These are phyloP conservation scores for Catalaphyllia jardinei DNA, from an alignment of 64 coral and sea anemone species.

Conservation along the genomic window DNA sequence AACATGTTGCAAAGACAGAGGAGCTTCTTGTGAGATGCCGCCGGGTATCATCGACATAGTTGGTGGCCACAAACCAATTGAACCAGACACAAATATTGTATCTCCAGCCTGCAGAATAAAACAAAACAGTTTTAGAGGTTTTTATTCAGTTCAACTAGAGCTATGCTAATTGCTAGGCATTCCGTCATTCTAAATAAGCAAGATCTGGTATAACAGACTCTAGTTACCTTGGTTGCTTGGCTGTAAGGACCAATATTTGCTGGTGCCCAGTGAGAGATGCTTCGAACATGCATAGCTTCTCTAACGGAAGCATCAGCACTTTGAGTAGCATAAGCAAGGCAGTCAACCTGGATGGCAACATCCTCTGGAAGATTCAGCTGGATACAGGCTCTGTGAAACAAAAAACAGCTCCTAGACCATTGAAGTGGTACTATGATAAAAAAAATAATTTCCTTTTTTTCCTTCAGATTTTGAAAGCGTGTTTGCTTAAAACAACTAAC, in stretches of 20 bases:
- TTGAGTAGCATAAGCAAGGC: conserved; percentile 51
- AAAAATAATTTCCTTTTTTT: too few species aligned
- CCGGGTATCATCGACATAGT: conserved; percentile 73
- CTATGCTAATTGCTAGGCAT: too few species aligned
- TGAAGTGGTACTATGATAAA: too few species aligned
- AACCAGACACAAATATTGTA: conserved; percentile 66
- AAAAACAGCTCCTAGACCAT: too few species aligned
- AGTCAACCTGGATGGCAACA: conserved; percentile 64
- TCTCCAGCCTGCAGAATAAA: conserved; percentile 27
- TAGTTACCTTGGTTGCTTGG: conserved; percentile 85
- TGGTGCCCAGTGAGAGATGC: conserved; percentile 89
- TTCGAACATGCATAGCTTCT: conserved; percentile 93
- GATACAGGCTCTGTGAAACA: conserved; percentile 60
- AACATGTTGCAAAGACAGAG: conserved; percentile 76
- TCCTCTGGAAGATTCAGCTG: conserved; percentile 63
- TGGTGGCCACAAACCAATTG: conserved; percentile 79
- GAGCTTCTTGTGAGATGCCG: conserved; percentile 60
- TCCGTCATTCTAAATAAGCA: too few species aligned
- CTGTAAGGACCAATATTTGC: conserved; percentile 95
- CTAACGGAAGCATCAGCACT: neutral
- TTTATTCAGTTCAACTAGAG: neutral
- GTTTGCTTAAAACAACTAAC: too few species aligned
- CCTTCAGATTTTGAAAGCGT: too few species aligned
- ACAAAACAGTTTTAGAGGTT: neutral
- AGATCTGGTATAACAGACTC: neutral